Evolutionary conservation across 2,113 vertebrate species (phyloP), one percentile per base, ranked within the genome.

Genomic region (Xenotilapia caudafasciata): DNA sequence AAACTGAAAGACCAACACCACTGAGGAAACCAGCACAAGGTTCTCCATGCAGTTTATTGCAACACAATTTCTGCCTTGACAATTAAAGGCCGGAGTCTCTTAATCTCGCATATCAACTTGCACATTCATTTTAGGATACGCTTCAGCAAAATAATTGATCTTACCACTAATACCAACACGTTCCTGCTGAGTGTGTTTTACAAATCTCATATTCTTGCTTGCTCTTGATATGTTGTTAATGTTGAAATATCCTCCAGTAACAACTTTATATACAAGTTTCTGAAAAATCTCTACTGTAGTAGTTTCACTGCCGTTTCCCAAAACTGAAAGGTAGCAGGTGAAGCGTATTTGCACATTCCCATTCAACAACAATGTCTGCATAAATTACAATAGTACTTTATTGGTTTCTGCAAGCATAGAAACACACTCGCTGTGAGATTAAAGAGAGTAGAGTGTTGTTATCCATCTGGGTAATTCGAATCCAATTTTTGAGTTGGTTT

Each of bases 31-130:
- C 21, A 85, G 75, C 84, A 89, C 88, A 49, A 12, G 42, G 14
- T 79, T 77, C 73, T 86, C 79, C 93, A 89, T 89, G 86, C 91
- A 83, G 2, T 92, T 93, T 93, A 88, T 91, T 94, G 82, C 80
- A 62, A 68, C 26, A 70, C 38, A 4, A 82, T 91, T 84, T 88
- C 33, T 84, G 82, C 73, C 89, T 83, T 58, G 84, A 62, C 53
- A 79, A 6, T 83, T 83, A 79, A 83, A 84, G 49, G 68, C n/a
- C 13, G 4, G 38, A 14, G 2, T 70, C 75, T 85, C 83, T 75
- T 47, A 47, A 12, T 84, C 31, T 89, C 87, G 81, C 89, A 88
- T 90, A 82, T 83, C 70, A 12, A 83, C 83, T 88, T 80, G 28
- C 23, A 75, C 62, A 28, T 86, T 84, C 31, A 33, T 70, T 88